Base-by-base conservation (phyloP, 2,113 vertebrate species). In the Peromyscus maniculatus region DNA sequence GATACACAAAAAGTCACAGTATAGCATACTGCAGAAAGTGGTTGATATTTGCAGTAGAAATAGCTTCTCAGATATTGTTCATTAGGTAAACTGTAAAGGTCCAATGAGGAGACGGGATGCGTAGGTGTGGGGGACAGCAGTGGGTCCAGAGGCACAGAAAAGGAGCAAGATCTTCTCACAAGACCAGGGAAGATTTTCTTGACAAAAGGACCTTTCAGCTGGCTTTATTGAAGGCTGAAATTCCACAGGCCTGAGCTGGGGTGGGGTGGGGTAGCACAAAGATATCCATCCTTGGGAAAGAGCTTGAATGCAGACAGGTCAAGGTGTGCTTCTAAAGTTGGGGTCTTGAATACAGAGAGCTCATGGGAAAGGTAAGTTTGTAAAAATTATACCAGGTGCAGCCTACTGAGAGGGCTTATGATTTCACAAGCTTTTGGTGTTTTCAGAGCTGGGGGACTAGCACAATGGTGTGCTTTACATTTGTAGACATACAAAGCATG, bases 141-240 rank as follows among this genome's bases (percentile, higher is more conserved):
- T 33, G 0, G 8, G 49, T 21, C 5, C 1, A 3, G 22, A 9
- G 7, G 3, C 24, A 49, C 33, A 67, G 15, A n/a, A 10, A 28
- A 26, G 86, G 46, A 46, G 46, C 4, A 57, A 49, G 39, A 43
- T 71, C 64, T 74, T 91, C 12, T 71, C 39, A 19, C 79, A 79
- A 19, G 49, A n/a, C 3, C 26, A 17, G 28, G 49, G 19, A 15
- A 66, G 24, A 28, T 13, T 15, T 66, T 77, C 43, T 11, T 19
- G 13, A 69, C 24, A 84, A 83, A 74, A 52, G 49, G 57, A 59
- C 57, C 69, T 93, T 74, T 46, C 49, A 72, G 49, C 31, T 89
- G 43, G 46, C 36, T 93, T 92, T 77, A 49, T 10, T 22, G 33
- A 67, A 28, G 16, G 12, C 0, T 4, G 59, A 13, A 5, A 59